These are phyloP conservation scores for Dendroctonus valens DNA, from an alignment of 1,140 invertebrate genomes.

Conservation along the genomic window DNA sequence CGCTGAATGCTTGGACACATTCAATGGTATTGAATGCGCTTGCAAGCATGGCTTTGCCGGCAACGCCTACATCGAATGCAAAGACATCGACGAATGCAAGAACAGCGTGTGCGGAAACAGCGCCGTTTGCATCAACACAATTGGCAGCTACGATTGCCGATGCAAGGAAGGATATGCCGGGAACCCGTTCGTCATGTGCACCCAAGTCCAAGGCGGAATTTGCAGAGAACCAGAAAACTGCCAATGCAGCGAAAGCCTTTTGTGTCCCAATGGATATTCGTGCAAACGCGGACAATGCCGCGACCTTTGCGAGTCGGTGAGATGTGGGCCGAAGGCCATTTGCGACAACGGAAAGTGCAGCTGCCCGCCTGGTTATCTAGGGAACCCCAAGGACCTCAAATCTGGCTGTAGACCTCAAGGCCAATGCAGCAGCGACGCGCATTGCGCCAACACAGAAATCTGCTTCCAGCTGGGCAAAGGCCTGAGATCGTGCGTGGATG, in stretches of 20 bases:
- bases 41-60: conserved; percentile 80
- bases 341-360: conserved; percentile 77
- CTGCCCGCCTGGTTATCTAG: conserved; percentile 75
- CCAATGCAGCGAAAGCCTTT: conserved; percentile 64
- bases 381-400: conserved; percentile 69
- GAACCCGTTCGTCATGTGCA: conserved; percentile 81
- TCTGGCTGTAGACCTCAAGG: conserved; percentile 69
- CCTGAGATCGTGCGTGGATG: conserved; percentile 78
- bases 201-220: conserved; percentile 62
- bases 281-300: conserved; percentile 70
- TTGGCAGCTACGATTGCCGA: conserved; percentile 82
- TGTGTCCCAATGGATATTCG: conserved; percentile 72
- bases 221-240: conserved; percentile 69
- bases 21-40: conserved; percentile 73
- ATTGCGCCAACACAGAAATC: conserved; percentile 79
- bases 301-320: conserved; percentile 68
- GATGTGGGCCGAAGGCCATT: conserved; percentile 77
- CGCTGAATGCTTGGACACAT: conserved; percentile 74
- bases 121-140: conserved; percentile 84
- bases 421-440: conserved; percentile 74
- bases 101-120: conserved; percentile 79
- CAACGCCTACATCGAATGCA: conserved; percentile 83
- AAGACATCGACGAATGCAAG: conserved; percentile 83
- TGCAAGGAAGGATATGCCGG: conserved; percentile 79
- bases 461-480: conserved; percentile 80